Conservation (phyloP, 2,888 invertebrate species). For the Chymomyza procnemis region DNA sequence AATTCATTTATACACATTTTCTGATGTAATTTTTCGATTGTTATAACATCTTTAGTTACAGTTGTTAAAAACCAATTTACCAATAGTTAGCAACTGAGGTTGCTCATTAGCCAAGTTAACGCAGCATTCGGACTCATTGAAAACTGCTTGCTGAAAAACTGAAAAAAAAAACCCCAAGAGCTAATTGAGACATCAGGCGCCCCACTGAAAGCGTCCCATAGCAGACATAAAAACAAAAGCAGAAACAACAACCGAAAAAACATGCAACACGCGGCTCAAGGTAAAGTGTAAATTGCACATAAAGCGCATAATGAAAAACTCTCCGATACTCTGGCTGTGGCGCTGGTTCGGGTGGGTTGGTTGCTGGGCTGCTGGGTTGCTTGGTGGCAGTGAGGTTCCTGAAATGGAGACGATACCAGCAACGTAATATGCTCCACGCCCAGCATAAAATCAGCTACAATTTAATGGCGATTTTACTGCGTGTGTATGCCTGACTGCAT, state of each 20-base stretch:
- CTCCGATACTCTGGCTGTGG: neutral
- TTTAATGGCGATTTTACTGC: constrained; percentile 69
- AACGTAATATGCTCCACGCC: neutral
- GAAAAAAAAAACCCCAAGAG: constrained; percentile 30
- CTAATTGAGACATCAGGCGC: constrained; percentile 64
- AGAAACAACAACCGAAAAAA: constrained; percentile 13
- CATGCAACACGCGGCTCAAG: neutral
- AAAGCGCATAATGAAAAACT: no score
- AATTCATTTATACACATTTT: no score
- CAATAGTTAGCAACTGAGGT: neutral
- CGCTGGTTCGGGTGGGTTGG: neutral
- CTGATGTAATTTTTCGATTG: no score
- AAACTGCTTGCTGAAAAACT: neutral
- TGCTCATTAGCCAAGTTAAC: neutral
- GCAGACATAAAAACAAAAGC: constrained; percentile 33
- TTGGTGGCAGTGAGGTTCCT: neutral
- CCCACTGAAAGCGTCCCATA: neutral
- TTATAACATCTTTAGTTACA: no score
- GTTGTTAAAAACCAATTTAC: neutral
- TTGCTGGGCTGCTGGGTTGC: neutral
- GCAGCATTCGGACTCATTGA: neutral
- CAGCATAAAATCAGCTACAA: constrained; percentile 62
- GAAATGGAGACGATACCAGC: neutral
- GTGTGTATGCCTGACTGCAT: constrained; percentile 38
- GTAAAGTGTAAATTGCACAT: neutral